Conservation (phyloP, 1,140 invertebrate species). For the Aradophagus sp. region DNA sequence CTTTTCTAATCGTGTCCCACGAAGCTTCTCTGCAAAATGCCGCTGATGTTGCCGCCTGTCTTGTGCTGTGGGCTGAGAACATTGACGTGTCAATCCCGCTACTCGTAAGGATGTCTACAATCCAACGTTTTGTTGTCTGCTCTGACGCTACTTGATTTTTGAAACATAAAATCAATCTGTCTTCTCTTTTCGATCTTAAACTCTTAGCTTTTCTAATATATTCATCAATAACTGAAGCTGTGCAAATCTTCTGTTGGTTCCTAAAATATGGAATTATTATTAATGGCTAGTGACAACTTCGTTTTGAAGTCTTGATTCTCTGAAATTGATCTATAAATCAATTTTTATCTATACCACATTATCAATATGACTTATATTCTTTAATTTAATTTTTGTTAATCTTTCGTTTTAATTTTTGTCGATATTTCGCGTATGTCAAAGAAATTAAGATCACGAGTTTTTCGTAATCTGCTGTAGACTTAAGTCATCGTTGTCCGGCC, state of each 20-base stretch:
- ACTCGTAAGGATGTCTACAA: neutral
- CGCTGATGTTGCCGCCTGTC: slow-evolving; percentile 55
- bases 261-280: slow-evolving; percentile 9
- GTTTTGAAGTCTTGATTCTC: slow-evolving; percentile 10
- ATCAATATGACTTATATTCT: slow-evolving; percentile 4
- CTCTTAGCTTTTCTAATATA: slow-evolving; percentile 10
- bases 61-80: slow-evolving; percentile 39
- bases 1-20: slow-evolving; percentile 12
- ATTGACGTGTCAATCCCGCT: slow-evolving; percentile 14
- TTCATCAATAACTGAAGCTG: neutral
- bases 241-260: slow-evolving; percentile 4
- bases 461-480: neutral
- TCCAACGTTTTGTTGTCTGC: slow-evolving; percentile 15
- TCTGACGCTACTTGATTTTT: neutral
- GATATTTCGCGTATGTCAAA: slow-evolving; percentile 2
- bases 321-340: too few relatives aligned
- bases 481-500: neutral
- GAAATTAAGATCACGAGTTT: slow-evolving; percentile 10
- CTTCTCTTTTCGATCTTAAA: neutral
- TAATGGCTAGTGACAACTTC: slow-evolving; percentile 5
- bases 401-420: too few relatives aligned
- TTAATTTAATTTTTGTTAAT: slow-evolving; percentile 1
- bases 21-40: slow-evolving; percentile 41
- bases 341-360: slow-evolving; percentile 9
- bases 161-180: slow-evolving; percentile 7